phyloP scores from a whole-genome alignment of 2,797 vertebrate species.

The Acestrorhynchus altus region DNA sequence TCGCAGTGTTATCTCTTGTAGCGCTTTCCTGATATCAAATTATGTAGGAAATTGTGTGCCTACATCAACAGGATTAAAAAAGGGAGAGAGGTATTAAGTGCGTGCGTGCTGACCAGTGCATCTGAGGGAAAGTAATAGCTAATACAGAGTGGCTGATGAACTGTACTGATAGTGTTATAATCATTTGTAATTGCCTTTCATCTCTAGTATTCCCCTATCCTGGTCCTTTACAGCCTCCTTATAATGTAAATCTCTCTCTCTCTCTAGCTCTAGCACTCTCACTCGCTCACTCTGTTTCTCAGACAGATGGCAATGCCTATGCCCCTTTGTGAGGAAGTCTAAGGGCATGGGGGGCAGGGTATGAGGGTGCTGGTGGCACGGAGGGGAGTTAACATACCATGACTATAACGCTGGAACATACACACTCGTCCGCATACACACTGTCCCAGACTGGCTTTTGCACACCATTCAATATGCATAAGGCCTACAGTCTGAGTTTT shows the following conservation, averaged over 20 bases:
- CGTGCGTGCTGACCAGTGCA: slow-evolving; percentile 62
- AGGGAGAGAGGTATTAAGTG: not conserved
- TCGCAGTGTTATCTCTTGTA: slow-evolving; percentile 51
- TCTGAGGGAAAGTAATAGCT: not conserved
- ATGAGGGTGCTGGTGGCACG: slow-evolving; percentile 19
- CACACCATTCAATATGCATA: slow-evolving; percentile 34
- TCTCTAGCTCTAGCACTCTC: not conserved
- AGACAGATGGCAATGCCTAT: slow-evolving; percentile 36
- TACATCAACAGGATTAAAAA: slow-evolving; percentile 61
- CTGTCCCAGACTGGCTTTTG: slow-evolving; percentile 16
- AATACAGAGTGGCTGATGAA: slow-evolving; percentile 7
- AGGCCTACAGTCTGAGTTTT: slow-evolving; percentile 27
- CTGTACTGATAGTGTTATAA: not conserved
- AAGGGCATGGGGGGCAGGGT: slow-evolving; percentile 9
- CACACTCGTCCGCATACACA: not conserved
- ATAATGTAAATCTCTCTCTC: not conserved
- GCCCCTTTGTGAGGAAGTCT: slow-evolving; percentile 19
- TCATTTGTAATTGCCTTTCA: slow-evolving; percentile 18
- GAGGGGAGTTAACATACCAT: slow-evolving; percentile 26
- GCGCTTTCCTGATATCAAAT: slow-evolving; percentile 73
- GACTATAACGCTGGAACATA: slow-evolving; percentile 28
- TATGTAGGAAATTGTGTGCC: slow-evolving; percentile 65
- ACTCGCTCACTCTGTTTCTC: not conserved
- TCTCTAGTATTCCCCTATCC: not conserved
- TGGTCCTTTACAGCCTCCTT: not conserved